These are phyloP conservation scores for Chloroceryle aenea DNA, from an alignment of 2,113 vertebrate species.

Conservation along the genomic window DNA sequence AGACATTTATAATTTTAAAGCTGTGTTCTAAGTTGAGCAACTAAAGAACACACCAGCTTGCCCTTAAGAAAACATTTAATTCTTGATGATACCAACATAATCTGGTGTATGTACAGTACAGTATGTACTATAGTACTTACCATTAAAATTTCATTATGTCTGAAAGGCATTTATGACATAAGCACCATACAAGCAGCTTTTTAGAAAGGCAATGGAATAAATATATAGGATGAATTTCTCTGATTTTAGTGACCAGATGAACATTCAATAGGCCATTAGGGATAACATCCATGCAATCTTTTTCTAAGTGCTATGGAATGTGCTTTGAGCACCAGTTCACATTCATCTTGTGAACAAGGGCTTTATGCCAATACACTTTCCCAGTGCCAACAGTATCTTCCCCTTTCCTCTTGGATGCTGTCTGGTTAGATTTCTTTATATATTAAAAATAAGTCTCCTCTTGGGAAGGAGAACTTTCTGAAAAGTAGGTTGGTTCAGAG, in stretches of 20 bases:
- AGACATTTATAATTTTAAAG: background rate
- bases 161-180: background rate
- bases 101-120: background rate
- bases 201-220: background rate
- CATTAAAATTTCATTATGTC: background rate
- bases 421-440: background rate
- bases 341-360: background rate
- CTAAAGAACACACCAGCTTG: background rate
- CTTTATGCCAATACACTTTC: background rate
- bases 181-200: background rate
- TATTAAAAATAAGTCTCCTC: background rate
- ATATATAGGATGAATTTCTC: background rate
- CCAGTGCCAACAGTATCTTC: background rate
- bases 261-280: background rate
- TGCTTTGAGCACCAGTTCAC: background rate
- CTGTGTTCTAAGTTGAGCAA: background rate
- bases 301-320: background rate
- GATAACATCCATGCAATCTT: background rate
- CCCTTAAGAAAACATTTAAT: background rate
- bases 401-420: background rate
- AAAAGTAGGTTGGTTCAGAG: slow-evolving; percentile 7
- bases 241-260: background rate
- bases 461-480: background rate
- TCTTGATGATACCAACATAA: background rate
- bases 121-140: background rate